phyloP scores from a whole-genome alignment of 1,140 invertebrate species.

The Anoplolepis gracilipes region DNA sequence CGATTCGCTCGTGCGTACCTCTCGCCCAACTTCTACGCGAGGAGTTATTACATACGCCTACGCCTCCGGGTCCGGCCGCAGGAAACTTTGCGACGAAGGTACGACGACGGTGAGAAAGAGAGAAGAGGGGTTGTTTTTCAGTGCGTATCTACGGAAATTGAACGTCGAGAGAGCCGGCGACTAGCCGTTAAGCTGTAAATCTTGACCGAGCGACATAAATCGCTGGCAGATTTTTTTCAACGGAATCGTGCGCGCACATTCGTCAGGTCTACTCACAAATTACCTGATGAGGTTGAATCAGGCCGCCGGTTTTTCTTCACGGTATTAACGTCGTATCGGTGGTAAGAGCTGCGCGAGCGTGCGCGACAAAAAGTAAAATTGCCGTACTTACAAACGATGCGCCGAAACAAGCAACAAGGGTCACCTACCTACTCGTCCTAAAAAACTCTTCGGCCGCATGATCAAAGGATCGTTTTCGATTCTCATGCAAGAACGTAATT shows the following conservation, averaged over 20 bases:
- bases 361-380: constrained; percentile 72
- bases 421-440: constrained; percentile 13
- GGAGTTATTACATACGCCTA: constrained; percentile 74
- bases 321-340: constrained; percentile 62
- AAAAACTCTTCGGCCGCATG: constrained; percentile 66
- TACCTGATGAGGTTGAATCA: constrained; percentile 60
- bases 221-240: constrained; percentile 26
- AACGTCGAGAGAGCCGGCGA: constrained; percentile 57
- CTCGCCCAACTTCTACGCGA: constrained; percentile 70
- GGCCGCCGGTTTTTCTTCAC: constrained; percentile 64
- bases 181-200: constrained; percentile 71
- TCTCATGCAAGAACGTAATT: constrained; percentile 58
- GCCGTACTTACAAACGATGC: constrained; percentile 72
- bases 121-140: constrained; percentile 67
- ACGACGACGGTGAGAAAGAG: neutral
- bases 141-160: constrained; percentile 70
- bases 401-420: constrained; percentile 70
- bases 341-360: neutral
- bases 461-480: constrained; percentile 74
- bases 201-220: constrained; percentile 35
- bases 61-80: constrained; percentile 62
- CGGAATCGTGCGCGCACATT: constrained; percentile 40
- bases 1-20: constrained; percentile 69
- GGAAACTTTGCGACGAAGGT: constrained; percentile 63
- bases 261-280: constrained; percentile 48